Evolutionary conservation across 1,140 invertebrate genomes (phyloP).

Genomic region (Bathynomus jamesi): DNA sequence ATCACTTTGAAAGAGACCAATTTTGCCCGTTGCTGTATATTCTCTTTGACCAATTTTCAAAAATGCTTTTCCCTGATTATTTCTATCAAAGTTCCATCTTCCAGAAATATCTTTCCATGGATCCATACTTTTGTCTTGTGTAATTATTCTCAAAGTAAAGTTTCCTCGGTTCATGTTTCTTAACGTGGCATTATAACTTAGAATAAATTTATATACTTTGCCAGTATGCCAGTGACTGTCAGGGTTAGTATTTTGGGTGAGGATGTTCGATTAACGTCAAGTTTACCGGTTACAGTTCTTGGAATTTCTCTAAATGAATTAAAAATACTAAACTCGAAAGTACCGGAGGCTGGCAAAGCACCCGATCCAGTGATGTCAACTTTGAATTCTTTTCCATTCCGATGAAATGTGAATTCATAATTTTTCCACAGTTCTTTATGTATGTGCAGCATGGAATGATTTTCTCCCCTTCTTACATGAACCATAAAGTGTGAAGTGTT

Average conservation of each 20-base stretch:
- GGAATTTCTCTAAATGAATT: conserved; percentile 18
- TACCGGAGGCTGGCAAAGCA: conserved; percentile 9
- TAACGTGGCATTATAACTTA: conserved; percentile 12
- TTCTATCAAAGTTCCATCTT: conserved; percentile 18
- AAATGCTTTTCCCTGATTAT: background rate
- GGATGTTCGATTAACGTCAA: conserved; percentile 13
- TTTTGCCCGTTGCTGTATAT: conserved; percentile 17
- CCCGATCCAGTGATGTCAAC: conserved; percentile 10
- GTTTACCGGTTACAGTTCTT: conserved; percentile 1
- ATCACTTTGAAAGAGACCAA: conserved; percentile 11
- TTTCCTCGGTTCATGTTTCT: conserved; percentile 6
- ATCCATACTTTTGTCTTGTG: conserved; percentile 1
- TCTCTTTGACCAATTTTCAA: conserved; percentile 5
- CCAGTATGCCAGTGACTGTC: conserved; percentile 8
- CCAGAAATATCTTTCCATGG: conserved; percentile 28
- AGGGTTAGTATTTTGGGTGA: conserved; percentile 19
- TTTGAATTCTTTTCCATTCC: conserved; percentile 15
- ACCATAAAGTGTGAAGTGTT: conserved; percentile 12
- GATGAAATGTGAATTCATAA: conserved; percentile 15
- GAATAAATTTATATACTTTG: conserved; percentile 14
- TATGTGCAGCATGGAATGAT: conserved; percentile 19
- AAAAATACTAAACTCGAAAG: conserved; percentile 10
- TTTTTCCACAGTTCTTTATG: conserved; percentile 14
- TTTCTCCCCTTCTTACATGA: background rate
- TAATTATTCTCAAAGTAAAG: conserved; percentile 15